Conservation (phyloP, 2,113 vertebrate genomes). For the Oreotrochilus melanogaster region DNA sequence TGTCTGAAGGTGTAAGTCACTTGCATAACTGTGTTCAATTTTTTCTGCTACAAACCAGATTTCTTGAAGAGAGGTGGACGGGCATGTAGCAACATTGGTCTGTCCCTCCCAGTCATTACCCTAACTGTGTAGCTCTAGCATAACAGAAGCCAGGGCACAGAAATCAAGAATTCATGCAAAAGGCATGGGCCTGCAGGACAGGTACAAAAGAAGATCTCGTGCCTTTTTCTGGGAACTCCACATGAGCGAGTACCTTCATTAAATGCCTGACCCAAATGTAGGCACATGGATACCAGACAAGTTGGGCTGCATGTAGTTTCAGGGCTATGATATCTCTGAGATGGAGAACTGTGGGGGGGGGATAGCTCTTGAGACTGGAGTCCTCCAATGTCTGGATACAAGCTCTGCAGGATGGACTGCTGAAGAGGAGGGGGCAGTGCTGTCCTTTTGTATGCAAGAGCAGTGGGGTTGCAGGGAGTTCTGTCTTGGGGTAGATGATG, state of each 20-base stretch:
- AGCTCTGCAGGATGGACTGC: background rate
- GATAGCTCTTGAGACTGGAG: background rate
- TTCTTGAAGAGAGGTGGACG: background rate
- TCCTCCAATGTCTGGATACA: background rate
- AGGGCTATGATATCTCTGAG: fast-evolving
- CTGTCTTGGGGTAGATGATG: background rate
- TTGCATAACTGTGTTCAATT: background rate
- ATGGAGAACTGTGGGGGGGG: background rate
- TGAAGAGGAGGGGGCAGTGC: background rate
- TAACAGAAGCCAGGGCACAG: background rate
- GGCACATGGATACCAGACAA: background rate
- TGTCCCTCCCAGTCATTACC: background rate
- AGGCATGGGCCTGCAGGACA: background rate
- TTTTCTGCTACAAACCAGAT: background rate
- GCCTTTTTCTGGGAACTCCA: background rate
- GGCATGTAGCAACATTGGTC: fast-evolving
- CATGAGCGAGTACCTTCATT: fast-evolving
- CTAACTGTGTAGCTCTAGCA: background rate
- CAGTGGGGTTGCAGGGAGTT: background rate
- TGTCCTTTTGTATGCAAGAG: background rate
- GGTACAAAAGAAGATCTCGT: fast-evolving
- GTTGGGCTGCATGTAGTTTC: background rate
- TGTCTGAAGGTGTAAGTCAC: background rate
- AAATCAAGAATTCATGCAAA: fast-evolving
- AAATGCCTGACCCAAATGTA: no score